Base-by-base conservation (phyloP, 1,140 invertebrate species). In the Battus philenor region DNA sequence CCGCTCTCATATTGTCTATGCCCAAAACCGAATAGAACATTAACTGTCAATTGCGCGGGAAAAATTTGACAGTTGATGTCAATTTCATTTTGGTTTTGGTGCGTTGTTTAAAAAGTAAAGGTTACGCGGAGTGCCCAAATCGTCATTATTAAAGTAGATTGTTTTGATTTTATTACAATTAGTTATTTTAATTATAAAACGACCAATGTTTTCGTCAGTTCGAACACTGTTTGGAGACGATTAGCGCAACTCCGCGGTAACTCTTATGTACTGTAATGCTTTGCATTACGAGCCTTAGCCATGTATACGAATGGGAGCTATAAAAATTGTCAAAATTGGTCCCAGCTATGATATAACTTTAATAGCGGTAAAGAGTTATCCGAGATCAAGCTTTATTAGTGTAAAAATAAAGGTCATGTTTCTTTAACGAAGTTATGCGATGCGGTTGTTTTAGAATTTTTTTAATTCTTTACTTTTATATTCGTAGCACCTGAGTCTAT, bases 281-380 rank as follows among this genome's bases (percentile, higher is more conserved):
- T 24, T 22, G 65, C 69, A 81, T 84, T 81, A 75, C 80, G 58
- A 68, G 81, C 81, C 81, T 85, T 85, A 68, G 64, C 65, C 66
- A 79, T 77, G 80, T 84, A 84, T 84, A 84, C 80, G 80, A 84
- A 61, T 54, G 71, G 64, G 65, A 76, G 72, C 66, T 76, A 69
- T 71, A 67, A 66, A 67, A 66, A 62, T 62, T 63, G 69, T 68
- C 64, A 62, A 67, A 70, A 65, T 61, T 62, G 70, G 60, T 69
- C 67, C 64, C 75, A 68, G 62, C 62, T 65, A 53, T 59, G 64
- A 60, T 70, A 56, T 68, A 68, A 64, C 61, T 74, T 69, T 57
- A 58, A 66, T 72, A 68, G 66, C 66, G 56, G 50, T 60, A 56
- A 68, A 68, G 51, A 57, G 64, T 77, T 75, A 72, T 65, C 73